These are phyloP conservation scores for Anthrax anthrax DNA, from an alignment of 2,888 invertebrate genomes.

Conservation along the genomic window DNA sequence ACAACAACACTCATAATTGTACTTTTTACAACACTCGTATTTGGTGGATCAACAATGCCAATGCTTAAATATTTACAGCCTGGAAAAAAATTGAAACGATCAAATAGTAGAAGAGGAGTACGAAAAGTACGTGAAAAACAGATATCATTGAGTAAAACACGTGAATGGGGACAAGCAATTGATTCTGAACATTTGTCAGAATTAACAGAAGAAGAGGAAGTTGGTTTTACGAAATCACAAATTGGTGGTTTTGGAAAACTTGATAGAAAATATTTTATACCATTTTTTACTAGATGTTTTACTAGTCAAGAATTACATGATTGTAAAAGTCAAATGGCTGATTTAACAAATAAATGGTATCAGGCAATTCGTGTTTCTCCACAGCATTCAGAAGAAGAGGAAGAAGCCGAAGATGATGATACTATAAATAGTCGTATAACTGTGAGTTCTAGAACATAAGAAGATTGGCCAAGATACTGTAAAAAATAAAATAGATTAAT, in stretches of 20 bases:
- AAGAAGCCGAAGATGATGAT: slow-evolving; percentile 11
- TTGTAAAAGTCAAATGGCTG: slow-evolving; percentile 92
- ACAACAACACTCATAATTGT: slow-evolving; percentile 98
- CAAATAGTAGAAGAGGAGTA: slow-evolving; percentile 14
- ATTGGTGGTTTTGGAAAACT: slow-evolving; percentile 79
- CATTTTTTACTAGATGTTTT: slow-evolving; percentile 90
- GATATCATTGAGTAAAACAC: slow-evolving; percentile 90
- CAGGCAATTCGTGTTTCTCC: slow-evolving; percentile 86
- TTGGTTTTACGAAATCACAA: slow-evolving; percentile 60
- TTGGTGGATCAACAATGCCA: slow-evolving; percentile 98
- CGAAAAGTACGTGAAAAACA: slow-evolving; percentile 57
- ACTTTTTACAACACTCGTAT: slow-evolving; percentile 83
- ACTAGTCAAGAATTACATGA: slow-evolving; percentile 93
- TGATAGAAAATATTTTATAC: slow-evolving; percentile 87
- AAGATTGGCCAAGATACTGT: neutral
- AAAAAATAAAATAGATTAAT: too few species aligned
- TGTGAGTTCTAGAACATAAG: neutral
- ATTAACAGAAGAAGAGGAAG: slow-evolving; percentile 85
- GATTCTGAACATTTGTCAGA: slow-evolving; percentile 89
- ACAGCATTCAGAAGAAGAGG: slow-evolving; percentile 70
- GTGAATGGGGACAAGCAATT: slow-evolving; percentile 92
- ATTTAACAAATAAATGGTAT: slow-evolving; percentile 93
- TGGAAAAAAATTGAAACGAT: slow-evolving; percentile 25
- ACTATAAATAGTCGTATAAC: neutral
- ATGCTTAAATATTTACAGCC: slow-evolving; percentile 75